Evolutionary conservation across 1,140 invertebrate genomes (phyloP), one percentile per base, ranked within the genome.

Genomic region (Lineus longissimus): DNA sequence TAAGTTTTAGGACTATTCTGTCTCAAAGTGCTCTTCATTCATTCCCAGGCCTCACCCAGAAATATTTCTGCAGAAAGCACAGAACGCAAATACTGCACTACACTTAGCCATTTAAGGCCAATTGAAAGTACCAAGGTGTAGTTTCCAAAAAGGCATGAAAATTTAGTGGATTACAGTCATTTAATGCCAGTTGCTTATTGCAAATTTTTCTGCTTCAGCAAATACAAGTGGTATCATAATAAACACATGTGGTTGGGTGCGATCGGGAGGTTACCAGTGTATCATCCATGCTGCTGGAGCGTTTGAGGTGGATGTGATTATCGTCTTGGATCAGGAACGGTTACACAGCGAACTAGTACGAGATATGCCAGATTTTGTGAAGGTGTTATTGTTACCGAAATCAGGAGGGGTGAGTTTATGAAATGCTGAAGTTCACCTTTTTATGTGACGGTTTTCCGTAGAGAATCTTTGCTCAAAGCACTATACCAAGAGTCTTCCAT

Each of bases 171-270:
- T n/a, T n/a, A n/a, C n/a, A n/a, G n/a, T n/a, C n/a, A n/a, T n/a
- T n/a, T n/a, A n/a, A n/a, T n/a, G n/a, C n/a, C n/a, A n/a, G n/a
- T n/a, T n/a, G n/a, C n/a, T n/a, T n/a, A n/a, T n/a, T n/a, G 33
- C 4, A 15, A 36, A 15, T 36, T 36, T 36, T 36, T 7, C 11
- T 30, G 19, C 64, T 76, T 75, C 75, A 91, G 76, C 71, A n/a
- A 80, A 81, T 70, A 63, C 75, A 6, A 96, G 94, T 30, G 97
- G 97, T n/a, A 90, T 94, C 1, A 89, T 99, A 36, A 95, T 99
- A 57, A 99, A 99, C 77, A 99, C 97, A 0, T 96, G 94, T 75
- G 96, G 96, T 0, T 99, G 95, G 95, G 88, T 98, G 0, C 94
- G 95, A 83, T 89, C 88, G 7, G 94, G 93, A 56, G 84, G 84